Evolutionary conservation across 2,113 vertebrate genomes (phyloP).

Genomic region (mouse (Mus musculus)): DNA sequence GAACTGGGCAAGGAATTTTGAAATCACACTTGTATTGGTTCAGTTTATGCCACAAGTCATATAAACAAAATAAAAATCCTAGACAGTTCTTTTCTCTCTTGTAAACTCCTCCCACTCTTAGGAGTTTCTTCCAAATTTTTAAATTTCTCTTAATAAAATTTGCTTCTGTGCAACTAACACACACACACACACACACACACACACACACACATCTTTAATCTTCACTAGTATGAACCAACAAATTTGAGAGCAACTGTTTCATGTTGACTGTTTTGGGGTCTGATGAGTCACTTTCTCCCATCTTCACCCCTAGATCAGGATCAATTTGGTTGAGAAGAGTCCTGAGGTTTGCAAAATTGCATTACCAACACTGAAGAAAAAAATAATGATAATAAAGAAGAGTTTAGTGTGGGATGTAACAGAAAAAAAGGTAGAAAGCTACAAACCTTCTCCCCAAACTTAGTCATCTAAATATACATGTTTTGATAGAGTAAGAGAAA

Average conservation of each 20-base stretch:
- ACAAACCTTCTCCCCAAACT: not conserved
- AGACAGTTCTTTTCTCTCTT: not conserved
- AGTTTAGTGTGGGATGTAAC: not conserved
- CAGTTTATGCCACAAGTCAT: too few relatives aligned
- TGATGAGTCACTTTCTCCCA: not conserved
- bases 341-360: too few relatives aligned
- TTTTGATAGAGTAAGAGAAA: not conserved
- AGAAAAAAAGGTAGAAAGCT: not conserved
- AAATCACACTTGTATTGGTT: too few relatives aligned
- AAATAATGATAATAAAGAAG: not conserved
- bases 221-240: not conserved
- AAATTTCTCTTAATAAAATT: not conserved
- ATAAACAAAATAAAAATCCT: not conserved
- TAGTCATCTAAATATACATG: not conserved
- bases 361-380: not conserved
- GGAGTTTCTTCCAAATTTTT: not conserved
- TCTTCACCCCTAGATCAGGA: too few relatives aligned
- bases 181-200: accelerated
- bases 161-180: not conserved
- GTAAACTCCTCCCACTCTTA: too few relatives aligned
- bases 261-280: not conserved
- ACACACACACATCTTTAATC: accelerated
- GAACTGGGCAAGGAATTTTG: not conserved
- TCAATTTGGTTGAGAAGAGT: not conserved
- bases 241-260: not conserved